Conservation (phyloP, 1,140 invertebrate genomes). For the Bombus superbus region DNA sequence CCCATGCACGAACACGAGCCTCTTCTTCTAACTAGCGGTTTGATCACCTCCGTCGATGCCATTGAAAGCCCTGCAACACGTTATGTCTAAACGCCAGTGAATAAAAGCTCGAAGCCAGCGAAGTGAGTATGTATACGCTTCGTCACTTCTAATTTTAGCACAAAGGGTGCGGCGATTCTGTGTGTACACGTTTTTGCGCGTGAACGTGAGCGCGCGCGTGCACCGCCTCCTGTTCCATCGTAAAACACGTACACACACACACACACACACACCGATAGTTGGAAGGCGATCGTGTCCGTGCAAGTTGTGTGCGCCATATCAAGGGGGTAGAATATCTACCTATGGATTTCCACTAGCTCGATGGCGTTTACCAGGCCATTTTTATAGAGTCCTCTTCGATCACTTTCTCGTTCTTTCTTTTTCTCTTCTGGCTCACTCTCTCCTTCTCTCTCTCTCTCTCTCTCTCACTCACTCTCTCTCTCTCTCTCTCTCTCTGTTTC, state of each 20-base stretch:
- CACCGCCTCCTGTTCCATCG: background rate
- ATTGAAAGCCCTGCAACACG: constrained; percentile 64
- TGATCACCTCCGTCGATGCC: constrained; percentile 28
- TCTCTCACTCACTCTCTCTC: background rate
- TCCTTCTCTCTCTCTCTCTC: too few relatives aligned
- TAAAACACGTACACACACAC: background rate
- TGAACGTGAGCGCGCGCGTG: constrained; percentile 12
- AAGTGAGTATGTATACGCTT: constrained; percentile 77
- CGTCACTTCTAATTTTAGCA: constrained; percentile 79
- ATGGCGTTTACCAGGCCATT: constrained; percentile 40
- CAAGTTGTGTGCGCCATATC: constrained; percentile 13
- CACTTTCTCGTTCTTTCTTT: background rate
- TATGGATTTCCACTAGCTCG: constrained; percentile 59
- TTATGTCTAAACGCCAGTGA: constrained; percentile 69
- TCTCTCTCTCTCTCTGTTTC: background rate
- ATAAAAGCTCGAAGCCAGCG: constrained; percentile 70
- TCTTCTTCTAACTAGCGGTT: background rate
- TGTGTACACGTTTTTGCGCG: constrained; percentile 40
- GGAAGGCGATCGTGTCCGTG: background rate
- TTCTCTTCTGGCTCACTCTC: too few relatives aligned
- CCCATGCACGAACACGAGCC: background rate
- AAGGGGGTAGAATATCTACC: constrained; percentile 57
- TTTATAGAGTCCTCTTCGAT: constrained; percentile 45
- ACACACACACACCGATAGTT: too few relatives aligned
- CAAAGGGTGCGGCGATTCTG: constrained; percentile 73